Evolutionary conservation across 2,888 invertebrate genomes (phyloP).

Genomic region (Oegoconia quadripuncta): DNA sequence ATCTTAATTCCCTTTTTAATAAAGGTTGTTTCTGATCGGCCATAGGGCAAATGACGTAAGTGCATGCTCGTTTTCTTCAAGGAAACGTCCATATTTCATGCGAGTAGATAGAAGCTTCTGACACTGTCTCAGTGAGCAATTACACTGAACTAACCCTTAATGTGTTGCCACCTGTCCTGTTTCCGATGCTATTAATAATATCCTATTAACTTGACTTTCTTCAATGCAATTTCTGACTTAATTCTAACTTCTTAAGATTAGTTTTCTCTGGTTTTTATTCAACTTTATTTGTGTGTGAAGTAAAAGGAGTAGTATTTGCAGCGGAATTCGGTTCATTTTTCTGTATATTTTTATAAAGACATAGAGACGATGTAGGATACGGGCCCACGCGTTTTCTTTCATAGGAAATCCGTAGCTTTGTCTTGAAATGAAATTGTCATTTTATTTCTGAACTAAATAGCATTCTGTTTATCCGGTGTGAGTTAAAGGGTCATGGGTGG

Average conservation of each 20-base stretch:
- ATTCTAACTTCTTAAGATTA: constrained; percentile 18
- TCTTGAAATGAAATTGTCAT: constrained; percentile 72
- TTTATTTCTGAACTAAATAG: constrained; percentile 67
- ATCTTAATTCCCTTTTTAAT: too few species aligned
- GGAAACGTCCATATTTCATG: constrained; percentile 28
- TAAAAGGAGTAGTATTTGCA: constrained; percentile 29
- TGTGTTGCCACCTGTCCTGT: constrained; percentile 67
- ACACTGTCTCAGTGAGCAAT: constrained; percentile 55
- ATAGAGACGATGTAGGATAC: constrained; percentile 54
- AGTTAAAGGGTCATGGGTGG: constrained; percentile 48
- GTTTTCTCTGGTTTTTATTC: constrained; percentile 20
- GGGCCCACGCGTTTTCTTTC: constrained; percentile 70
- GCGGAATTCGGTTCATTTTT: constrained; percentile 29
- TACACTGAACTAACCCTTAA: constrained; percentile 61
- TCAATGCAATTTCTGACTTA: constrained; percentile 28
- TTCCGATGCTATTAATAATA: constrained; percentile 56
- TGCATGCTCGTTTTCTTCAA: constrained; percentile 26
- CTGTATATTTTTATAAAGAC: constrained; percentile 15
- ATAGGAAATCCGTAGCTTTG: constrained; percentile 64
- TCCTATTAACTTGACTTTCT: neutral
- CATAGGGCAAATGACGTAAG: too few species aligned
- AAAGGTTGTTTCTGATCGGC: too few species aligned
- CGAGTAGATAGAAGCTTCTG: constrained; percentile 2
- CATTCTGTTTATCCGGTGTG: constrained; percentile 34
- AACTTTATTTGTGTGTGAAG: constrained; percentile 12